These are phyloP conservation scores for Pelvicachromis taeniatus DNA, from an alignment of 2,113 vertebrate species.

Conservation along the genomic window DNA sequence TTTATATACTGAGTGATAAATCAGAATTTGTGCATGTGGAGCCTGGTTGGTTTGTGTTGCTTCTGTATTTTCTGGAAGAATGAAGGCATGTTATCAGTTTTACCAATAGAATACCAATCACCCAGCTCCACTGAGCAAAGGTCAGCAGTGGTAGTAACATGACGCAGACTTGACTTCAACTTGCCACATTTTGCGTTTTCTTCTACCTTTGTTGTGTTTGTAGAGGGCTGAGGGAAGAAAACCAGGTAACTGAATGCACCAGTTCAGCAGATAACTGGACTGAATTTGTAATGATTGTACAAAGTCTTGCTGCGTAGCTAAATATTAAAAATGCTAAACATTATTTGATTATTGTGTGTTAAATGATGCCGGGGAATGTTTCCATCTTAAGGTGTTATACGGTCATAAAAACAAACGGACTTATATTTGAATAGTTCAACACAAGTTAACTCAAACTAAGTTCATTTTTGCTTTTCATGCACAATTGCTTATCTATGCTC, in stretches of 20 bases:
- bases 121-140: slow-evolving; percentile 1
- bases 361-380: background rate
- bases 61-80: background rate
- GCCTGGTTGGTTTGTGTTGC: background rate
- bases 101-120: slow-evolving; percentile 29
- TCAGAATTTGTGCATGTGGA: background rate
- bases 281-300: background rate
- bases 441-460: background rate
- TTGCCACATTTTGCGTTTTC: background rate
- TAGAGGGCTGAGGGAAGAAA: background rate
- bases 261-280: background rate
- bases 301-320: background rate
- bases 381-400: background rate
- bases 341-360: background rate
- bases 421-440: background rate
- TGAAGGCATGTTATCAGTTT: background rate
- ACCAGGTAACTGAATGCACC: background rate
- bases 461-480: background rate
- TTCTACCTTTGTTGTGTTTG: background rate
- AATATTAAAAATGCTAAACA: background rate
- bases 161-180: background rate
- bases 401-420: background rate
- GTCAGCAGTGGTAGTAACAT: slow-evolving; percentile 12
- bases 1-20: background rate
- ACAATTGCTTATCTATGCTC: background rate